Base-by-base conservation (phyloP, 2,113 vertebrate species). In the Myrmecophaga tridactyla region DNA sequence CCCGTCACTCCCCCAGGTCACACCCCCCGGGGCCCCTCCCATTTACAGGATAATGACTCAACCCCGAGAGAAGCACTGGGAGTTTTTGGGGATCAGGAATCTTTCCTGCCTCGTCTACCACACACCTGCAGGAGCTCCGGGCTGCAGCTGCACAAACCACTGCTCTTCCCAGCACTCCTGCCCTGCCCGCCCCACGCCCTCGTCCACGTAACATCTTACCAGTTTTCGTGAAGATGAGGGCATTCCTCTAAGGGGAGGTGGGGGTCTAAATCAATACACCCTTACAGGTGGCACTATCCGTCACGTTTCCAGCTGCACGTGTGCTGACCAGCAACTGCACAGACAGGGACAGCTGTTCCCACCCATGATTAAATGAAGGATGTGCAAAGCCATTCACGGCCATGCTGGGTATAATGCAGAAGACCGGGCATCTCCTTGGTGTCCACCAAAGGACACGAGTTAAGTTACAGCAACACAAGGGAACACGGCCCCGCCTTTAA, bases 281-380 rank as follows among this genome's bases (percentile, higher is more conserved):
- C 25, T 72, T 31, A 5, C 0, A 3, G 7, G 2, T 2, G 0
- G 34, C 27, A 10, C 27, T 4, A 9, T 4, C 58, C 2, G 0
- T 4, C n/a, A 20, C 34, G 34, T 13, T 21, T 39, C 43, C 29
- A 4, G 0, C 12, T 0, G n/a, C 7, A 13, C 12, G 31, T 1
- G 6, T 12, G 20, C 3, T 1, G n/a, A 43, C 10, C 27, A 10
- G 48, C 39, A 6, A 4, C 11, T 4, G 20, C 39, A 21, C 14
- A 0, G 1, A 0, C 10, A 51, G n/a, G n/a, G 25, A 20, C 39
- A 11, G 43, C 39, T 14, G 15, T 10, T 20, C 18, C 41, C 31
- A 39, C 36, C 36, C 12, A 17, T 0, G 4, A 10, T 7, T 5
- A 73, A 41, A 41, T 25, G 20, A 20, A 6, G 25, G 0, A 2